Base-by-base conservation (phyloP, 2,888 invertebrate genomes). In the Palloptera scutellata region DNA sequence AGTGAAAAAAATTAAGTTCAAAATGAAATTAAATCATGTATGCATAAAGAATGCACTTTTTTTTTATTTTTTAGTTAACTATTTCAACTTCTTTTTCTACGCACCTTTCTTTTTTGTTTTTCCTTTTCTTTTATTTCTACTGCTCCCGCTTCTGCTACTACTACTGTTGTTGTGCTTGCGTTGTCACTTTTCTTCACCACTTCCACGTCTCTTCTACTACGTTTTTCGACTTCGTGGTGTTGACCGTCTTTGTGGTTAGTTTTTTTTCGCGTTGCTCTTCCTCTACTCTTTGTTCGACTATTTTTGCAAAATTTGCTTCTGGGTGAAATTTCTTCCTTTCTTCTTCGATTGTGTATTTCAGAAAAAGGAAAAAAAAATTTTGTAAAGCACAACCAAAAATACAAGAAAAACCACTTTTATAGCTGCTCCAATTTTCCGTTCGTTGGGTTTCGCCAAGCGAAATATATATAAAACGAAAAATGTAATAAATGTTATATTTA, bases 361-460 rank as follows among this genome's bases (percentile, higher is more conserved):
- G 30, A 30, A 30, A 30, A 30, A 30, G 30, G 6, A 52, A 61
- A 53, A 53, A 61, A 61, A n/a, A n/a, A n/a, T n/a, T 41, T 53
- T 53, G 11, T 8, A n/a, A 52, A 19, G 5, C 61, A 43, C 15
- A 52, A 43, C 43, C 59, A 42, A 59, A 59, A 43, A 42, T 42
- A 59, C 66, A 58, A 66, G 66, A 66, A 66, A 66, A 66, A 66
- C 66, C 60, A 66, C 66, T 66, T 65, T 51, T 51, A 4, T 60
- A 53, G 55, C 53, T 53, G 40, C 58, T 64, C 48, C 45, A 64
- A 30, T 17, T 53, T 53, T 19, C 54, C 54, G 19, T 20, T 20
- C 54, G 15, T 54, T 11, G 15, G 20, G 9, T 54, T 19, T 17
- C 11, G 48, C 11, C 6, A 48, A 11, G 48, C n/a, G 5, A 48